Percentiles rank a stretch among this genome's conserved stretches.
Conservation (phyloP, 1,140 invertebrate species). For the Drosophila trapezifrons region DNA sequence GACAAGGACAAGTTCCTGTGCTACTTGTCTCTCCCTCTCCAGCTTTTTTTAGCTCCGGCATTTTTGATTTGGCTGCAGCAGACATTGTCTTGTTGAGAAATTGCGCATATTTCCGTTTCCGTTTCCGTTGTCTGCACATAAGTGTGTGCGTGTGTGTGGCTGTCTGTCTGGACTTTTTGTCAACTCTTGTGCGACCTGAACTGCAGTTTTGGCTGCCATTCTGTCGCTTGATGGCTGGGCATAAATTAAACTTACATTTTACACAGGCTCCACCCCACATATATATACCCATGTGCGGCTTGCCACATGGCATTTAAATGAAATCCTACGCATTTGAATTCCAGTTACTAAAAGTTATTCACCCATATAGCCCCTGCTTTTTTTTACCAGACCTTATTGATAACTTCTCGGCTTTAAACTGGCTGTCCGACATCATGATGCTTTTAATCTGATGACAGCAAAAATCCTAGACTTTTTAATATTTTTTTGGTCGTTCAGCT, state of each 20-base stretch:
- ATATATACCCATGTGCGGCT: conserved; percentile 17
- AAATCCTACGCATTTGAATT: conserved; percentile 41
- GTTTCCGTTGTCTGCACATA: conserved; percentile 26
- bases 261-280: neutral
- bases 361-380: no score
- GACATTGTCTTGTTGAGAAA: conserved; percentile 64
- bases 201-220: conserved; percentile 61
- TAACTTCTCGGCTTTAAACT: conserved; percentile 30
- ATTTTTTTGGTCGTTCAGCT: conserved; percentile 16
- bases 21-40: neutral
- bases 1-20: conserved; percentile 49
- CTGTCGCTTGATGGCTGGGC: conserved; percentile 51
- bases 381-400: conserved; percentile 7
- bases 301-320: conserved; percentile 53
- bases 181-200: conserved; percentile 52
- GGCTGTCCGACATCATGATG: conserved; percentile 10
- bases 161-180: conserved; percentile 31
- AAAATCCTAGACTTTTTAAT: conserved; percentile 26
- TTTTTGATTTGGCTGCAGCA: conserved; percentile 43
- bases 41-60: conserved; percentile 11
- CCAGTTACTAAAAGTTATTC: conserved; percentile 24
- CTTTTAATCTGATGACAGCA: conserved; percentile 34
- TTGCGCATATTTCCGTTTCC: conserved; percentile 64
- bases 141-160: conserved; percentile 22
- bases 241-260: conserved; percentile 74